Conservation (phyloP, 2,113 vertebrate genomes). For the Aythya baeri region DNA sequence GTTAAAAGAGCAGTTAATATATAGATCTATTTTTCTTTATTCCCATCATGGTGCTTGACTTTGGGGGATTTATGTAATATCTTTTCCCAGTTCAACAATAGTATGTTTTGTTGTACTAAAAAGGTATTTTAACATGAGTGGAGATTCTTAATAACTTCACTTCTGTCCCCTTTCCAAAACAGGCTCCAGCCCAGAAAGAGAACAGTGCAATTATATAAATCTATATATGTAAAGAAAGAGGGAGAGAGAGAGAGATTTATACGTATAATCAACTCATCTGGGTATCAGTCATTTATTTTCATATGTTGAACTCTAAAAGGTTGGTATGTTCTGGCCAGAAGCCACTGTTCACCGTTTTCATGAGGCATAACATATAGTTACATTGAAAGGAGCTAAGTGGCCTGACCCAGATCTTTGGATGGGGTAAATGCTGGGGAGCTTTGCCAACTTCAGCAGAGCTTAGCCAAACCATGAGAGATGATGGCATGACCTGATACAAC, state of each 20-base stretch:
- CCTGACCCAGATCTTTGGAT: background rate
- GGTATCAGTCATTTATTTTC: background rate
- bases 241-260: background rate
- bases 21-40: slow-evolving; percentile 58
- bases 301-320: background rate
- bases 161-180: slow-evolving; percentile 57
- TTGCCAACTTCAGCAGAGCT: background rate
- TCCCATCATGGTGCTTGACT: slow-evolving; percentile 65
- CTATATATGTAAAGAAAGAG: background rate
- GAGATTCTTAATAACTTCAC: slow-evolving; percentile 60
- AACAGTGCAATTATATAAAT: background rate
- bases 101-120: slow-evolving; percentile 55
- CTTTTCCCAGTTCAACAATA: slow-evolving; percentile 70
- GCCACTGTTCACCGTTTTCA: background rate
- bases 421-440: background rate
- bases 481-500: background rate
- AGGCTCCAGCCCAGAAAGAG: background rate
- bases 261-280: background rate
- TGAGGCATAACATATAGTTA: background rate
- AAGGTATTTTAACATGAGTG: slow-evolving; percentile 59
- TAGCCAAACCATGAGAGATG: background rate
- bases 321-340: background rate
- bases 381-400: background rate
- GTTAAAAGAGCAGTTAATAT: slow-evolving; percentile 70
- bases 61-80: slow-evolving; percentile 68